These are phyloP conservation scores for Imbricaverruca yamaguchii DNA, from an alignment of 2,888 invertebrate species.

Conservation along the genomic window DNA sequence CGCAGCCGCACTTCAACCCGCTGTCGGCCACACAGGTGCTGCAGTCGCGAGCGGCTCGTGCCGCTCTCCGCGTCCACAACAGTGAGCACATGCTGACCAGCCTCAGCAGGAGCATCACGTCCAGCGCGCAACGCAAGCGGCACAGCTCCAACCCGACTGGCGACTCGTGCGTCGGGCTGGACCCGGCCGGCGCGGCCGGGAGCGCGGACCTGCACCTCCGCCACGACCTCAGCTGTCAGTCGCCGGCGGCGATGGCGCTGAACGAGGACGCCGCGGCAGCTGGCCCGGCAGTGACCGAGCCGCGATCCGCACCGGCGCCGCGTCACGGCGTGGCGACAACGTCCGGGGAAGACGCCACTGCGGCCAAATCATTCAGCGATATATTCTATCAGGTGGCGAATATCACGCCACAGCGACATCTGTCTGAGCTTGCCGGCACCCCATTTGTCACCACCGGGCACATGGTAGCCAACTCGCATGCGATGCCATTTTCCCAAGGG, in stretches of 20 bases:
- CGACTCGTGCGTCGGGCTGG: background rate
- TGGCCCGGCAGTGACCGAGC: too few species aligned
- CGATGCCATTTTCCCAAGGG: background rate
- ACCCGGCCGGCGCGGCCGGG: too few species aligned
- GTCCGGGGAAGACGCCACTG: background rate
- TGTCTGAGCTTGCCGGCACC: background rate
- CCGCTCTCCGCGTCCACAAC: background rate
- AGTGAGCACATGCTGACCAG: background rate
- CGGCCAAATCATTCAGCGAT: background rate
- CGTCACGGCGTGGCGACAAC: background rate
- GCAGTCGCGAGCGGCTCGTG: background rate
- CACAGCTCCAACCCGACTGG: background rate
- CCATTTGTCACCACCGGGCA: background rate
- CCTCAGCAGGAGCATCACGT: background rate
- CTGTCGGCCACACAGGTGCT: background rate
- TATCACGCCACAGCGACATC: background rate
- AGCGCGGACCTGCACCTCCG: too few species aligned
- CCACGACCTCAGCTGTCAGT: too few species aligned
- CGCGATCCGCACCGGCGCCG: too few species aligned
- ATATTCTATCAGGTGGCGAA: background rate
- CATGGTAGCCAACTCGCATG: background rate
- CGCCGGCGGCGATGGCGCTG: too few species aligned
- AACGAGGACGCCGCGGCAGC: too few species aligned
- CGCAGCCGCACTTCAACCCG: background rate
- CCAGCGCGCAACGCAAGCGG: background rate